Conservation (phyloP, 1,140 invertebrate genomes). For the Tigriopus japonicus region DNA sequence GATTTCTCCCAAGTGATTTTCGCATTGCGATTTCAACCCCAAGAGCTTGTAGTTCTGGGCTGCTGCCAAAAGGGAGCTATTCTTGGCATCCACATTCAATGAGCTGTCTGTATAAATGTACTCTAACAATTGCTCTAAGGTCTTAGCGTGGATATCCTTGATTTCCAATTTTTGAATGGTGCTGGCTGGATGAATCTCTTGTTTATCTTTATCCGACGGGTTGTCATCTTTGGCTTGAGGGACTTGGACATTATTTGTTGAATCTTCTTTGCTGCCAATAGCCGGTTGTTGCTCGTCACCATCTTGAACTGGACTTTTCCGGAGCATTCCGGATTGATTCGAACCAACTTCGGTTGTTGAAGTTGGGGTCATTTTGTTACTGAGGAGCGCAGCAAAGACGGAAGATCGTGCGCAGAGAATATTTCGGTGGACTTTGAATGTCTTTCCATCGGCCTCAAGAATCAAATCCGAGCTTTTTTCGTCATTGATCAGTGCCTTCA, state of each 20-base stretch:
- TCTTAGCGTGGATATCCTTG: conserved; percentile 1
- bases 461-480: conserved; percentile 13
- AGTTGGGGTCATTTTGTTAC: too few species aligned
- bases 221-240: background rate
- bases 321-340: too few species aligned
- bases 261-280: too few species aligned
- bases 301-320: too few species aligned
- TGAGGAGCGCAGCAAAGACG: conserved; percentile 8
- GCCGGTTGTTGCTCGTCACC: too few species aligned
- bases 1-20: conserved; percentile 11
- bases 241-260: too few species aligned
- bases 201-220: too few species aligned
- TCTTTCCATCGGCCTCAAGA: conserved; percentile 9
- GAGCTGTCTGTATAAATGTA: conserved; percentile 13
- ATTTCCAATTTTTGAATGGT: background rate
- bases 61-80: conserved; percentile 1
- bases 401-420: conserved; percentile 2
- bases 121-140: conserved; percentile 3
- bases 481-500: conserved; percentile 10
- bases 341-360: too few species aligned
- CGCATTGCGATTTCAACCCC: conserved; percentile 10
- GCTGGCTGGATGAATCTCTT: too few species aligned
- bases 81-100: conserved; percentile 1
- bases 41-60: conserved; percentile 10
- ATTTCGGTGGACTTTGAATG: conserved; percentile 11